Evolutionary conservation across 64 coral and sea anemone genomes (phyloP).

Genomic region (Astreopora myriophthalma): DNA sequence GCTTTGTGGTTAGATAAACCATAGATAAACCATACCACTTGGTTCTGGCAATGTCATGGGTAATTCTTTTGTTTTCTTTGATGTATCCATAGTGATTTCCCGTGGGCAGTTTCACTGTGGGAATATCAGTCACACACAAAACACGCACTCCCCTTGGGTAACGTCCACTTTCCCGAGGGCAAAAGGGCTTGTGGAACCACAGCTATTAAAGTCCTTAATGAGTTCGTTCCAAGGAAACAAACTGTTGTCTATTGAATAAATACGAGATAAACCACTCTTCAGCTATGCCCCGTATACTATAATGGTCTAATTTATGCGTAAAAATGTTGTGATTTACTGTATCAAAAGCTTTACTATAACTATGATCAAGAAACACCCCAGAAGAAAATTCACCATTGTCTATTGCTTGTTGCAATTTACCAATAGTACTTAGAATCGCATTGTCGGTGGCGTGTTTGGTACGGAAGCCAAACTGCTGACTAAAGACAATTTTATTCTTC

Average conservation of each 20-base stretch:
- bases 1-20: no score
- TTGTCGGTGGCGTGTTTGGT: constrained; percentile 14
- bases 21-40: no score
- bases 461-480: constrained; percentile 27
- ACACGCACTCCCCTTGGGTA: no score
- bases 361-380: constrained; percentile 3
- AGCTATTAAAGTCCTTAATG: no score
- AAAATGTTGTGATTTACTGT: background rate
- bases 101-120: no score
- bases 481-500: background rate
- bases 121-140: no score
- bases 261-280: constrained; percentile 16
- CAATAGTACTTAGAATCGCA: background rate
- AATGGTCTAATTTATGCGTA: background rate
- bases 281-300: constrained; percentile 6
- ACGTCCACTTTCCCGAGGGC: no score
- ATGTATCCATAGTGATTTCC: no score
- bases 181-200: no score
- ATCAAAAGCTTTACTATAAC: no score
- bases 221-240: constrained; percentile 7
- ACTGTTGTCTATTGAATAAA: constrained; percentile 17
- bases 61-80: no score
- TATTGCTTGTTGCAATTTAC: background rate
- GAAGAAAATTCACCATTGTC: background rate
- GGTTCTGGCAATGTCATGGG: no score